These are phyloP conservation scores for Montipora efflorescens DNA, from an alignment of 64 coral and sea anemone species.

Conservation along the genomic window DNA sequence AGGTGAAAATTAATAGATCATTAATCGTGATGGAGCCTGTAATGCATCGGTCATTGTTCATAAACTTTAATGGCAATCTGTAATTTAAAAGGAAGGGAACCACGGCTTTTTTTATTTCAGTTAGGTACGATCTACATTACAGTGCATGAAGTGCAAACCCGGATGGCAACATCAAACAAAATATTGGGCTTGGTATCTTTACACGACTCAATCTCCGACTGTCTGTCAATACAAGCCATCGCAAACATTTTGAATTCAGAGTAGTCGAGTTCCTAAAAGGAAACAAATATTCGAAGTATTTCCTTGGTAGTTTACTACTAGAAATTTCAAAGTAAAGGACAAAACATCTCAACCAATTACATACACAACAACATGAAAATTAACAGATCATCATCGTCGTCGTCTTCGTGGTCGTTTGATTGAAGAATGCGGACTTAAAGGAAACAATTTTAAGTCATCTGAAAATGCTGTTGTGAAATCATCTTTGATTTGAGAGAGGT, in stretches of 20 bases:
- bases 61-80: no score
- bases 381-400: no score
- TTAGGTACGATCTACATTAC: not conserved
- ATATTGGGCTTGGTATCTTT: constrained; percentile 29
- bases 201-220: constrained; percentile 80
- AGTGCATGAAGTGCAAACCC: constrained; percentile 11
- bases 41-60: no score
- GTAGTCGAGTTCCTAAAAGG: constrained; percentile 91
- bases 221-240: constrained; percentile 97
- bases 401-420: not conserved
- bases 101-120: not conserved
- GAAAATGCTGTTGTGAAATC: no score
- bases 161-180: not conserved
- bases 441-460: no score
- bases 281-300: not conserved
- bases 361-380: no score
- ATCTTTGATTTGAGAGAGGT: no score
- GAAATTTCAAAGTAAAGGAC: no score
- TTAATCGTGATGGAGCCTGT: no score
- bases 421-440: not conserved
- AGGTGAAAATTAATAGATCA: no score
- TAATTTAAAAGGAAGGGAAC: not conserved
- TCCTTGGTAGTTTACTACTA: no score
- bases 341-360: no score
- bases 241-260: constrained; percentile 99